phyloP scores from a whole-genome alignment of 1,140 invertebrate genomes.

The Drosophila dunni region DNA sequence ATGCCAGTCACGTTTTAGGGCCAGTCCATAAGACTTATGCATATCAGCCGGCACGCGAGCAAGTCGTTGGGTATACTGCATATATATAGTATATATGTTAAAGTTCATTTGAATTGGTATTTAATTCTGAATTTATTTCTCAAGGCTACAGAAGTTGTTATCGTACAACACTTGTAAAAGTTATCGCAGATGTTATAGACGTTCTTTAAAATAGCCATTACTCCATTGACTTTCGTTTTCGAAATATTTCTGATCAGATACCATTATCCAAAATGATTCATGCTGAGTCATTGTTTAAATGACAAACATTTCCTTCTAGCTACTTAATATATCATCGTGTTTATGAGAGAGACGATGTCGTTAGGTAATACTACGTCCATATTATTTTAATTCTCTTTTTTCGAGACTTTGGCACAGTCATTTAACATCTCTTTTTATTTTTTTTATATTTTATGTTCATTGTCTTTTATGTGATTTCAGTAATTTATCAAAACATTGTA shows the following conservation, averaged over 20 bases:
- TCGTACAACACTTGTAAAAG: not conserved
- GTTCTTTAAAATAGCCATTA: not conserved
- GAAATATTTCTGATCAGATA: not conserved
- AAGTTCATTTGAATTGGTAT: slow-evolving; percentile 6
- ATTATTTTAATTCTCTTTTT: slow-evolving; percentile 25
- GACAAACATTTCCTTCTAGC: slow-evolving; percentile 16
- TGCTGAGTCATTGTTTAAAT: slow-evolving; percentile 17
- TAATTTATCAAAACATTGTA: slow-evolving; percentile 51
- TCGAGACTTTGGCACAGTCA: slow-evolving; percentile 13
- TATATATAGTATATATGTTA: slow-evolving; percentile 21
- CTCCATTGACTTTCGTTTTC: not conserved
- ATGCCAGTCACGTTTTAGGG: slow-evolving; percentile 70
- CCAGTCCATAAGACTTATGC: slow-evolving; percentile 27
- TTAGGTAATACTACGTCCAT: slow-evolving; percentile 17
- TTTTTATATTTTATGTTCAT: not conserved
- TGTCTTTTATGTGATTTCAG: slow-evolving; percentile 26
- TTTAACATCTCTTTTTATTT: slow-evolving; percentile 24
- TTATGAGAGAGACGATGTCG: not conserved
- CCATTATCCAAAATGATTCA: slow-evolving; percentile 22
- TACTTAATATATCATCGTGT: slow-evolving; percentile 4
- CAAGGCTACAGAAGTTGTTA: slow-evolving; percentile 19
- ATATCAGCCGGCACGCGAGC: slow-evolving; percentile 44
- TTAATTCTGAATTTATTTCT: not conserved
- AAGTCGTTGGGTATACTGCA: slow-evolving; percentile 1
- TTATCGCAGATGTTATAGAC: not conserved